Evolutionary conservation across 2,113 vertebrate genomes (phyloP), one percentile per base, ranked within the genome.

Genomic region (Macquaria ambigua): DNA sequence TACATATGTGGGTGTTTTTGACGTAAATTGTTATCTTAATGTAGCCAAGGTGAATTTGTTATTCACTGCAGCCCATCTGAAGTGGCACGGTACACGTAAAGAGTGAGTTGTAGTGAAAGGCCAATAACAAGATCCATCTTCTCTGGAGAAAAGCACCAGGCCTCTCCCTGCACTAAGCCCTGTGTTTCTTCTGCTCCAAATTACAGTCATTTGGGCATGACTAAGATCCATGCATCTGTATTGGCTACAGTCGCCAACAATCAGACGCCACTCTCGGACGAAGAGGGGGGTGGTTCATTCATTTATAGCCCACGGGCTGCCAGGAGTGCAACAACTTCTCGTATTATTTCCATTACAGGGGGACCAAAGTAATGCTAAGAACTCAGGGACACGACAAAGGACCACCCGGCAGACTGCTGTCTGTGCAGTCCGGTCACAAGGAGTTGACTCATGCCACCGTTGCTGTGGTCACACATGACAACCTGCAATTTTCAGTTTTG

Each of bases 201-300:
- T 95, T 91, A 95, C 87, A 93, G 93, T 94, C 71, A 93, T 95
- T 95, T 89, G 58, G 69, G 53, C 55, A 78, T 94, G 92, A 94
- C 84, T 91, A 92, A 92, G 83, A 89, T 80, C 75, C 28, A 14
- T 67, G 84, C 84, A 86, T 89, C 79, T 87, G 89, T 52, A 55
- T 16, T 79, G 86, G 62, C 67, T 70, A 56, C 73, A 78, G 80
- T 82, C 48, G 41, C 79, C 77, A 85, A 90, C 83, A 91, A 88
- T 80, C 86, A 91, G 86, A 85, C 23, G 71, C 48, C 62, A 81
- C 70, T 83, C 81, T 75, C 4, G 1, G 79, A 74, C 68, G 50
- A 73, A 78, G 14, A 46, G 39, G 61, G 63, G 62, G 66, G 62
- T 28, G 77, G 58, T 87, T 87, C 59, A 59, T 77, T 87, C 82